Conservation (phyloP, 64 coral and sea anemone species). For the Astreopora myriophthalma region DNA sequence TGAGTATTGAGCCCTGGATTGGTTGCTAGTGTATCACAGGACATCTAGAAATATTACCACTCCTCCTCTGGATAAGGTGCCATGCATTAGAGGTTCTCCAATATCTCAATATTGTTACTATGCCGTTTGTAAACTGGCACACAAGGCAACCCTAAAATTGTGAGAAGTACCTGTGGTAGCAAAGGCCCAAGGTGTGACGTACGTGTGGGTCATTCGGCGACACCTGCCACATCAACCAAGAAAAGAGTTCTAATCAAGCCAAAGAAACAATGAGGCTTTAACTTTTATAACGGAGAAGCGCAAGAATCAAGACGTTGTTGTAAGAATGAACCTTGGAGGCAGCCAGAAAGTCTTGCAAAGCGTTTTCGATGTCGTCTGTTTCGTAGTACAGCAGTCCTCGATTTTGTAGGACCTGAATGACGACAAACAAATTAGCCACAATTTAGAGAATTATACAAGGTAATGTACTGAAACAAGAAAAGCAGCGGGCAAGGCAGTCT, state of each 20-base stretch:
- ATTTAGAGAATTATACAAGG: too few relatives aligned
- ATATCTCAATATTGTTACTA: too few relatives aligned
- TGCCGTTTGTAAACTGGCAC: too few relatives aligned
- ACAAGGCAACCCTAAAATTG: neutral
- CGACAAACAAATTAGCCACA: too few relatives aligned
- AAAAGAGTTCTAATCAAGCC: neutral
- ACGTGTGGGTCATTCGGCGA: slow-evolving; percentile 75
- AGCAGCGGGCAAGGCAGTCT: too few relatives aligned
- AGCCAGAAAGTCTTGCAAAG: slow-evolving; percentile 83
- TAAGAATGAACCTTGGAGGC: slow-evolving; percentile 76
- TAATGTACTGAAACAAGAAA: too few relatives aligned
- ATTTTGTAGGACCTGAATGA: slow-evolving; percentile 98
- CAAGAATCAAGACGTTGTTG: neutral
- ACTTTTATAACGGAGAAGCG: neutral
- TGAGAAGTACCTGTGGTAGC: slow-evolving; percentile 90
- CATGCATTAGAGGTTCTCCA: too few relatives aligned
- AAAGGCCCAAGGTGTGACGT: slow-evolving; percentile 92
- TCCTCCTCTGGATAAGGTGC: too few relatives aligned
- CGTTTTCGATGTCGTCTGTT: slow-evolving; percentile 90
- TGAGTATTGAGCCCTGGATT: too few relatives aligned
- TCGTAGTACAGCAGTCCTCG: slow-evolving; percentile 92
- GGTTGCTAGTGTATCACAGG: too few relatives aligned
- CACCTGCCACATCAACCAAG: slow-evolving; percentile 46
- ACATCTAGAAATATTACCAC: too few relatives aligned
- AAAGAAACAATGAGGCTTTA: neutral